Percentiles rank a stretch among this genome's conserved stretches.
These are phyloP conservation scores for Anarhynchus alexandrinus DNA, from an alignment of 2,113 vertebrate genomes.

Conservation along the genomic window DNA sequence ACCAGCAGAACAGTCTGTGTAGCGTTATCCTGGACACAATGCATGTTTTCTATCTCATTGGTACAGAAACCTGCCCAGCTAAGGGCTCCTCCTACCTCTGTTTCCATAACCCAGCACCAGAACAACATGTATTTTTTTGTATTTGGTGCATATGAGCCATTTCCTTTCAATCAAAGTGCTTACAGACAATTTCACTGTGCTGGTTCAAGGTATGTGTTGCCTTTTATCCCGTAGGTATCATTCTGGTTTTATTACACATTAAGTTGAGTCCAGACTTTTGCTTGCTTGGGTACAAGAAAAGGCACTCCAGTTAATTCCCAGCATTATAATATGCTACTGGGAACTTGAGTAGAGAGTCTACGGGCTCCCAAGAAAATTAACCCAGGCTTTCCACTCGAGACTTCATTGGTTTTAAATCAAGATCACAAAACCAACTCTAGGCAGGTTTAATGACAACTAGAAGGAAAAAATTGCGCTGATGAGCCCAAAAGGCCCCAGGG, in stretches of 20 bases:
- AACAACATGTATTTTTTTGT: not conserved
- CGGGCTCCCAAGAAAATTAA: not conserved
- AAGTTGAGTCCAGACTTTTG: not conserved
- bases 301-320: not conserved
- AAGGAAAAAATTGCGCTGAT: not conserved
- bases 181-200: not conserved
- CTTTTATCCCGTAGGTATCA: not conserved
- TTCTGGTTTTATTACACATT: not conserved
- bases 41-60: not conserved
- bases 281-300: not conserved
- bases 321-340: not conserved
- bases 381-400: not conserved
- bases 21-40: not conserved
- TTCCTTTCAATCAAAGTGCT: not conserved
- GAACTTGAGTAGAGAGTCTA: not conserved
- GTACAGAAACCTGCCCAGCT: not conserved
- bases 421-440: not conserved
- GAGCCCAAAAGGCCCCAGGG: not conserved
- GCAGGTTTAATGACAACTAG: not conserved
- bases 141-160: fast-evolving
- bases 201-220: not conserved
- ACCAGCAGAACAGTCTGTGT: not conserved
- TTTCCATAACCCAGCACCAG: not conserved
- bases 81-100: not conserved
- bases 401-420: slow-evolving; percentile 5